phyloP scores from a whole-genome alignment of 2,888 invertebrate species.

The Allygus modestus region DNA sequence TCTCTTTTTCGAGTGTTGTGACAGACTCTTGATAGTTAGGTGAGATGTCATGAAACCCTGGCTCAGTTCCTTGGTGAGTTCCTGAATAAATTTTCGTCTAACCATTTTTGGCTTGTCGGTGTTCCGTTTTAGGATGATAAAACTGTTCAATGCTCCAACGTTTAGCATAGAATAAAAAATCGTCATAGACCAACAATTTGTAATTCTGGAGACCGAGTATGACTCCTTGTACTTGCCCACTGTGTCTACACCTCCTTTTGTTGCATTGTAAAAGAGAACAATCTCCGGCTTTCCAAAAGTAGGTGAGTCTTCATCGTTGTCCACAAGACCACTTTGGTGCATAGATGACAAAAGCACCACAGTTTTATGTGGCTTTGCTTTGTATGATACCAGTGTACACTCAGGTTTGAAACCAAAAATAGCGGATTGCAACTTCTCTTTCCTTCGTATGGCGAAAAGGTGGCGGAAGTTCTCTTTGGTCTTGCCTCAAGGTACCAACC shows the following conservation, averaged over 20 bases:
- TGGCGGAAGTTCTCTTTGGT: conserved; percentile 68
- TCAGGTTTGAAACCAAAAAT: conserved; percentile 55
- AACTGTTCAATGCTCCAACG: no score
- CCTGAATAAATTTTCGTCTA: no score
- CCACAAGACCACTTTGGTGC: conserved; percentile 64
- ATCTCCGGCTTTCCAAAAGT: conserved; percentile 42
- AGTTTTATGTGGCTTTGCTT: conserved; percentile 70
- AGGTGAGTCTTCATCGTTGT: conserved; percentile 28
- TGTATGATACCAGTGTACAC: conserved; percentile 69
- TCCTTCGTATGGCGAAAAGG: conserved; percentile 63
- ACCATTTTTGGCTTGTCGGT: no score
- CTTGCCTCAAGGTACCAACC: conserved; percentile 68
- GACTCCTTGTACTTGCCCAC: conserved; percentile 1
- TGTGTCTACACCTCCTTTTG: conserved; percentile 36
- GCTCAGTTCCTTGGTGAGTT: no score
- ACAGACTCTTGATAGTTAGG: no score
- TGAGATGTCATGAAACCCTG: no score
- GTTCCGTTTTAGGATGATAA: no score
- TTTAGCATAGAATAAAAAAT: no score
- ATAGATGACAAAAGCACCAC: conserved; percentile 67
- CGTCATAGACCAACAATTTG: conserved; percentile 38
- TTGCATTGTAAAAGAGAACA: conserved; percentile 43
- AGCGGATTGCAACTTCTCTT: neutral
- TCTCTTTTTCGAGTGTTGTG: no score
- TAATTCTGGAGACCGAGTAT: conserved; percentile 31